Conservation (phyloP, 2,113 vertebrate species). For the Echinops telfairi region DNA sequence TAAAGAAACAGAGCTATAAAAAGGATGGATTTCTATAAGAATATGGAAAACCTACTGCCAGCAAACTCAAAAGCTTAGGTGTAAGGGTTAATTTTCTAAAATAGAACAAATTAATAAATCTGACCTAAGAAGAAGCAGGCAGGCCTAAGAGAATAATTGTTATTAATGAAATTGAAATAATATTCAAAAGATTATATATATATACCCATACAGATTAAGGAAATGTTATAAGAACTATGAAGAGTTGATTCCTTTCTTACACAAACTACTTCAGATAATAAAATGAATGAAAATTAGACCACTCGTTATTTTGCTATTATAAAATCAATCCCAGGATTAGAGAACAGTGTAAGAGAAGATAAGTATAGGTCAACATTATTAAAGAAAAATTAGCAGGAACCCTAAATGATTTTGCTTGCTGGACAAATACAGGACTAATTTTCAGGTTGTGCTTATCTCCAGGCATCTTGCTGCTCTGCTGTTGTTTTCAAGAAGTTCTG, state of each 20-base stretch:
- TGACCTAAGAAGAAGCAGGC: neutral
- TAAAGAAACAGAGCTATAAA: neutral
- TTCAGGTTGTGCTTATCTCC: too few relatives aligned
- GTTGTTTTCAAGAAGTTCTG: too few relatives aligned
- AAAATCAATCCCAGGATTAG: neutral
- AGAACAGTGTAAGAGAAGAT: neutral
- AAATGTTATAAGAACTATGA: neutral
- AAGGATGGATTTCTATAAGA: neutral
- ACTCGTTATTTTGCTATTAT: neutral
- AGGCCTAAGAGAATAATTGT: neutral
- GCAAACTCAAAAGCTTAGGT: neutral
- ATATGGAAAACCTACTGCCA: neutral
- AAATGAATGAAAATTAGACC: neutral
- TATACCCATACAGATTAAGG: neutral
- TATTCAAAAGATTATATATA: neutral
- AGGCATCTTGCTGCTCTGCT: too few relatives aligned
- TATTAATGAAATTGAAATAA: constrained; percentile 6
- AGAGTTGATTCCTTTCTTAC: neutral
- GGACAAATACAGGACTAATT: too few relatives aligned
- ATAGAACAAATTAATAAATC: neutral
- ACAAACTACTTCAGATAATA: constrained; percentile 22
- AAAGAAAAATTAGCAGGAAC: neutral
- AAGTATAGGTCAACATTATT: neutral
- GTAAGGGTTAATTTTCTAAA: neutral
- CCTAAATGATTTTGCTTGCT: neutral